phyloP scores from a whole-genome alignment of 2,113 vertebrate genomes.

The Macaca mulatta region DNA sequence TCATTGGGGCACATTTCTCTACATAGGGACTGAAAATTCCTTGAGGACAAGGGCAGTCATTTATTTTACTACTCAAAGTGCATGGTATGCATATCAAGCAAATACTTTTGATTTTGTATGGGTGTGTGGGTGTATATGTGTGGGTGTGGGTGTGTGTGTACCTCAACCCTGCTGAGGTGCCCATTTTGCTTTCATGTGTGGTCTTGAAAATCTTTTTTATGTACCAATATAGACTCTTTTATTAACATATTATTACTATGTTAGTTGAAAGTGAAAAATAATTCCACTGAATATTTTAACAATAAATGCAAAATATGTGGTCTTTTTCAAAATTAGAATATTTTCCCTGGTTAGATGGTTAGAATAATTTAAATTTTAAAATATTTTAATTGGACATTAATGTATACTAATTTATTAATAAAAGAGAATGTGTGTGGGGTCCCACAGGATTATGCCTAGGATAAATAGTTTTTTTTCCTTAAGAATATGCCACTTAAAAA shows the following conservation, averaged over 20 bases:
- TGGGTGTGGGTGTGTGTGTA: not conserved
- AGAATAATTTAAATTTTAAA: conserved; percentile 43
- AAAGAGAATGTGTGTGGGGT: not conserved
- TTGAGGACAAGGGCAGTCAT: not conserved
- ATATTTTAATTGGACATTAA: not conserved
- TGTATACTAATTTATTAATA: not conserved
- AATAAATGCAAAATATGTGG: not conserved
- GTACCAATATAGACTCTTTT: not conserved
- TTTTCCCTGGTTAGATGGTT: not conserved
- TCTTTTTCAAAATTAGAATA: conserved; percentile 29
- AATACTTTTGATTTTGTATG: not conserved
- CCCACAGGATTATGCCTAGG: not conserved
- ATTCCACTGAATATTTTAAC: not conserved
- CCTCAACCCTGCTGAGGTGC: not conserved
- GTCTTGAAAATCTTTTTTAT: not conserved
- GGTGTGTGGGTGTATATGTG: no score
- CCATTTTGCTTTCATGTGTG: not conserved
- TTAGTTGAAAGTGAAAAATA: not conserved
- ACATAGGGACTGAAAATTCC: not conserved
- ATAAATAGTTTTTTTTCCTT: not conserved
- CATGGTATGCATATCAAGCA: not conserved
- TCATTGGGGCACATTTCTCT: not conserved
- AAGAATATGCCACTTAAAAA: not conserved
- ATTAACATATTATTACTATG: not conserved
- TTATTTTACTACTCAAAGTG: not conserved